Evolutionary conservation across 2,113 vertebrate species (phyloP), one percentile per base, ranked within the genome.

Genomic region (Thymallus thymallus): DNA sequence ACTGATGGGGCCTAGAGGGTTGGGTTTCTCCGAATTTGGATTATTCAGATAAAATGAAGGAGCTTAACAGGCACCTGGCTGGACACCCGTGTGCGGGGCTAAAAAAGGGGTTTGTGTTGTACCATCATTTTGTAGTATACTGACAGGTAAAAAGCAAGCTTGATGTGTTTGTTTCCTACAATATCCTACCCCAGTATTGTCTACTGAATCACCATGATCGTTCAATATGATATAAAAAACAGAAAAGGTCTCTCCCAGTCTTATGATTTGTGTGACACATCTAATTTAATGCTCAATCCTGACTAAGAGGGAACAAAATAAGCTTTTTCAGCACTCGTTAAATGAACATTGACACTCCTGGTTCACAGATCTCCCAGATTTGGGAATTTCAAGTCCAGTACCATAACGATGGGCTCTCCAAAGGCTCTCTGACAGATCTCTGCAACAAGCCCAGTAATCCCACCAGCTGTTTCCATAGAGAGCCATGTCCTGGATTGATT

Each of bases 1-100:
- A 90, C 81, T 84, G 88, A 91, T 90, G 87, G 87, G 85, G 66
- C 81, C 78, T 80, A 71, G 61, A 77, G 84, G 85, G 85, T 88
- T 74, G 79, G 46, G 82, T 67, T 85, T 74, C 35, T 23, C 23
- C 68, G 58, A 84, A 78, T 82, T 84, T 41, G 75, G 32, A 78
- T 74, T 78, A 73, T 76, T 68, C 63, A 80, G 81, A 77, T 22
- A 41, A 41, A 0, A 41, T 41, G 9, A 20, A 56, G 23, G 20
- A 69, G 51, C 73, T 80, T 77, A 74, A 80, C 60, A 6, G 58
- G 69, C 35, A 60, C 72, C 18, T 69, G 76, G 68, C 76, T 68
- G 48, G 41, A 73, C 74, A 45, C 64, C 26, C 65, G 2, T 60
- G n/a, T 60, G n/a, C 56, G 9, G 29, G 18, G 76, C 56, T 70